Conservation (phyloP, 1,140 invertebrate species). For the Cotesia vestalis region DNA sequence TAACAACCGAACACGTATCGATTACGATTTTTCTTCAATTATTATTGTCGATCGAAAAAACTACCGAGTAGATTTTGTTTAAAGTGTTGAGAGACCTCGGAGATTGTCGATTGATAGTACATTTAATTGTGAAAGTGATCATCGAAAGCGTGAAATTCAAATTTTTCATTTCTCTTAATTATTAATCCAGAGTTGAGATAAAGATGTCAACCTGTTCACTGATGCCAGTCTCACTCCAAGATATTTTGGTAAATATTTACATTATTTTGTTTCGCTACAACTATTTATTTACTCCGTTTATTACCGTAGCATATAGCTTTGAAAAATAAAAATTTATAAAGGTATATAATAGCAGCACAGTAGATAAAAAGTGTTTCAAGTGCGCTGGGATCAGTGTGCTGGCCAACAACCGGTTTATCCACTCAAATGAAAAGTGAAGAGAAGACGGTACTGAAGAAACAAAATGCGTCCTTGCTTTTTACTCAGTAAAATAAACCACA, state of each 20-base stretch:
- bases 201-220: slow-evolving; percentile 62
- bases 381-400: slow-evolving; percentile 32
- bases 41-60: no score
- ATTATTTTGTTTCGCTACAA: background rate
- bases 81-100: background rate
- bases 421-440: slow-evolving; percentile 21
- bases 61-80: slow-evolving; percentile 1
- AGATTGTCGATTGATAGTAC: background rate
- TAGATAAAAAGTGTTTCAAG: slow-evolving; percentile 39
- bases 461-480: slow-evolving; percentile 15
- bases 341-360: slow-evolving; percentile 6
- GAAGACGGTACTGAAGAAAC: slow-evolving; percentile 24
- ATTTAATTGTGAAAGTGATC: slow-evolving; percentile 28
- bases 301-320: no score
- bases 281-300: background rate
- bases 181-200: background rate
- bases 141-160: slow-evolving; percentile 26
- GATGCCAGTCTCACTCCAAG: slow-evolving; percentile 64
- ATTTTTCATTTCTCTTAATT: slow-evolving; percentile 12
- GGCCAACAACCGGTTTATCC: slow-evolving; percentile 36
- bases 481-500: slow-evolving; percentile 15
- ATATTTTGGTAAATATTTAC: slow-evolving; percentile 61
- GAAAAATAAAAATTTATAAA: slow-evolving; percentile 7
- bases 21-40: no score
- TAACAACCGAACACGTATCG: no score